Evolutionary conservation across 2,113 vertebrate species (phyloP).

Genomic region (Serilophus lunatus): DNA sequence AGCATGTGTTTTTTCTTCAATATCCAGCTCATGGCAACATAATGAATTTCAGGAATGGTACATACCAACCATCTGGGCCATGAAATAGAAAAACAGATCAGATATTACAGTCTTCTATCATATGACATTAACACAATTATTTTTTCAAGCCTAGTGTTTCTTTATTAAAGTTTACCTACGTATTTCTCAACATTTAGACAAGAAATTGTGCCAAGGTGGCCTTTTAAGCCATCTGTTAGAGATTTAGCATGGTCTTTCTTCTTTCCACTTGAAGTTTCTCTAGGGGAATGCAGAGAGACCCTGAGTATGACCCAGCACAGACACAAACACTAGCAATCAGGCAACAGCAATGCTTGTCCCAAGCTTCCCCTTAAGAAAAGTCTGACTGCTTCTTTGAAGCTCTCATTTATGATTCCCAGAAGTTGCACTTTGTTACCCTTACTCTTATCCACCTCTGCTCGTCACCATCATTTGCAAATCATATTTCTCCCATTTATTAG

Average conservation of each 20-base stretch:
- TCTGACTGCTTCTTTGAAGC: background rate
- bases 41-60: background rate
- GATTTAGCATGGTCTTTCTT: background rate
- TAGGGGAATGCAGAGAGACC: background rate
- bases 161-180: background rate
- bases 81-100: background rate
- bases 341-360: background rate
- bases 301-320: accelerated
- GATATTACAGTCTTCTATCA: background rate
- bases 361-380: background rate
- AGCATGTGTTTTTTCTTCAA: background rate
- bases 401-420: background rate
- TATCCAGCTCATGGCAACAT: background rate
- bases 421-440: background rate
- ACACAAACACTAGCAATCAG: background rate
- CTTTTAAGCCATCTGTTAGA: background rate
- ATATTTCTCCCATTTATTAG: background rate
- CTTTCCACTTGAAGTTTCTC: background rate
- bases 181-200: background rate
- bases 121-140: background rate
- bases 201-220: background rate
- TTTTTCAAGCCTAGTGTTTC: background rate
- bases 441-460: background rate
- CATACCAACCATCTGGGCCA: background rate
- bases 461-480: background rate